Conservation (phyloP, 2,888 invertebrate species). For the Yponomeuta evonymella region DNA sequence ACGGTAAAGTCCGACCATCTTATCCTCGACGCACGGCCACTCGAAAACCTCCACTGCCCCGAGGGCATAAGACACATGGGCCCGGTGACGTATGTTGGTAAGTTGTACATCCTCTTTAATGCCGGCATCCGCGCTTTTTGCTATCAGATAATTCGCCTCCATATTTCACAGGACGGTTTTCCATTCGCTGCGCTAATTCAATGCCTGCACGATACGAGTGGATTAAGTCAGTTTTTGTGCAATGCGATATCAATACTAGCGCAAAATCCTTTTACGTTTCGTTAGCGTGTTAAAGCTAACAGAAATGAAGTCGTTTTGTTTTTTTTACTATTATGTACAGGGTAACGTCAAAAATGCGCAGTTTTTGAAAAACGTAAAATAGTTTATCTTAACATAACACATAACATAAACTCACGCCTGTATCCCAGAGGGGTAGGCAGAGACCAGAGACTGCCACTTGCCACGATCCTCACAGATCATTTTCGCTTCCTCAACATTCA, state of each 20-base stretch:
- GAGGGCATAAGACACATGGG: background rate
- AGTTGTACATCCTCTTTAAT: constrained; percentile 28
- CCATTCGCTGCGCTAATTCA: constrained; percentile 5
- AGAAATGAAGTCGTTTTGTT: background rate
- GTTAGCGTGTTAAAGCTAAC: no score
- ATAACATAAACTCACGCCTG: no score
- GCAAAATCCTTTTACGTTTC: background rate
- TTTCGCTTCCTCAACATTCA: no score
- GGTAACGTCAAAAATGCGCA: no score
- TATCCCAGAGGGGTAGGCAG: no score
- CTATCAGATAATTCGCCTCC: constrained; percentile 33
- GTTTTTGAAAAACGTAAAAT: no score
- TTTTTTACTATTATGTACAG: background rate
- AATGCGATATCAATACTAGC: background rate
- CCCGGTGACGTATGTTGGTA: background rate
- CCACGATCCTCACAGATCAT: no score
- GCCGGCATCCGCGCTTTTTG: constrained; percentile 32
- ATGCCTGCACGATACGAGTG: background rate
- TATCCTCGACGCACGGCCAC: background rate
- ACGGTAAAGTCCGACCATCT: constrained; percentile 11
- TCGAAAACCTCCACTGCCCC: background rate
- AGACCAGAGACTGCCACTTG: no score
- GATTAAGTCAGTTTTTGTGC: background rate
- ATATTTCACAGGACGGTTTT: constrained; percentile 27
- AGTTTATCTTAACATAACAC: no score